Percentiles rank a stretch among this genome's conserved stretches.
These are phyloP conservation scores for Phragmatobia fuliginosa DNA, from an alignment of 2,888 invertebrate genomes.

Conservation along the genomic window DNA sequence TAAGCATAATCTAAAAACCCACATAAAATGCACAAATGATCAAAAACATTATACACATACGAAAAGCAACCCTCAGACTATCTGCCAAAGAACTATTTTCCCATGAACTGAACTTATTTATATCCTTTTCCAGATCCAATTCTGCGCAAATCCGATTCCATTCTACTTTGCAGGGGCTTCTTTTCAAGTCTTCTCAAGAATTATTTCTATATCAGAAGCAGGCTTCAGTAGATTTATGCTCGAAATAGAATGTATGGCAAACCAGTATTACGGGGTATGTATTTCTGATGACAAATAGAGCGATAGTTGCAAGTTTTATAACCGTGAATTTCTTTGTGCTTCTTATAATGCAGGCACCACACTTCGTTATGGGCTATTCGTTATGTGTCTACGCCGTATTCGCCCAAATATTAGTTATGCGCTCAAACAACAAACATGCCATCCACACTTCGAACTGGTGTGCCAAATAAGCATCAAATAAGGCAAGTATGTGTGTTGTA, in stretches of 20 bases:
- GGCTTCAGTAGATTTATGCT: background rate
- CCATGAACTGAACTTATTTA: too few species aligned
- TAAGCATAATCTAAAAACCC: background rate
- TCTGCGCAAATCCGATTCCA: background rate
- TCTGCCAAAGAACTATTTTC: background rate
- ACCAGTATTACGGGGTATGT: background rate
- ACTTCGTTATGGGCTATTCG: too few species aligned
- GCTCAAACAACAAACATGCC: too few species aligned
- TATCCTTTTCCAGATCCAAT: background rate
- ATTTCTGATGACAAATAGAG: background rate
- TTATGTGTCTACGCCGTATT: too few species aligned
- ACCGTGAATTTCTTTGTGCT: background rate
- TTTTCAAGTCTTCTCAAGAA: background rate
- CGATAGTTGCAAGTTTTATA: background rate
- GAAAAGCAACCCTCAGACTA: background rate
- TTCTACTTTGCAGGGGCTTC: background rate
- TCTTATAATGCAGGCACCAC: too few species aligned
- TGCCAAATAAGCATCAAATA: too few species aligned
- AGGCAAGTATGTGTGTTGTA: too few species aligned
- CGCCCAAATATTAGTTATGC: too few species aligned
- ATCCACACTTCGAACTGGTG: too few species aligned
- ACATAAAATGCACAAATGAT: background rate
- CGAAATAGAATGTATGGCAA: background rate
- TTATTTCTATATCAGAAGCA: background rate
- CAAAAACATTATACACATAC: background rate